phyloP scores from a whole-genome alignment of 92 coral and sea anemone species.

The Epizoanthus scotinus region DNA sequence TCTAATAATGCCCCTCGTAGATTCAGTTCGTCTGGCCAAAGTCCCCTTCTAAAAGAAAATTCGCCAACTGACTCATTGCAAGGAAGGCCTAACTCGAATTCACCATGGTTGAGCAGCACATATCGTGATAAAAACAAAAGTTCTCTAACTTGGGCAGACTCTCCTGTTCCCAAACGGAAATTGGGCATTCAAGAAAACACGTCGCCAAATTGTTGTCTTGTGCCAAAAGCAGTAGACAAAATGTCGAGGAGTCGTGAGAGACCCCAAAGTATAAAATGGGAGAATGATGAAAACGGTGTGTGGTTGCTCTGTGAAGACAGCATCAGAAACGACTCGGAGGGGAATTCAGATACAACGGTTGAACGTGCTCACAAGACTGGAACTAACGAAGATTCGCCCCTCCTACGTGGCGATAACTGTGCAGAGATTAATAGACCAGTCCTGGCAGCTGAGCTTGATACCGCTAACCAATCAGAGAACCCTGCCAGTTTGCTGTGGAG shows the following conservation, averaged over 20 bases:
- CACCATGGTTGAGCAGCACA: not conserved
- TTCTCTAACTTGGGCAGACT: not conserved
- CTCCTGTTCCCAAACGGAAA: not conserved
- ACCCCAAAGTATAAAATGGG: conserved; percentile 23
- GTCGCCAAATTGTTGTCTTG: not conserved
- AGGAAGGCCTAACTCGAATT: not conserved
- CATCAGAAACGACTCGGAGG: conserved; percentile 5
- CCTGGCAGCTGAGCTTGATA: not conserved
- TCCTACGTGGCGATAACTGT: too few species aligned
- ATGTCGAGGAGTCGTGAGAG: not conserved
- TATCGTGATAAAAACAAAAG: not conserved
- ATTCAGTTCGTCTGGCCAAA: not conserved
- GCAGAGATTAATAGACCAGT: not conserved
- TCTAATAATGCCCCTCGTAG: not conserved
- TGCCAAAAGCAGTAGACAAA: not conserved
- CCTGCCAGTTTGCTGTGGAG: not conserved
- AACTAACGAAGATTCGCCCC: too few species aligned
- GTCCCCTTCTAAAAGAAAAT: not conserved
- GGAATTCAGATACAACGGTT: not conserved
- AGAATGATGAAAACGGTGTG: conserved; percentile 32
- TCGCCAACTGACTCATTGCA: not conserved
- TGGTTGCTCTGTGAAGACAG: conserved; percentile 30
- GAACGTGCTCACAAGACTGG: not conserved
- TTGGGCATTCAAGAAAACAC: not conserved
- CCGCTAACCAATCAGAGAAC: not conserved